Base-by-base conservation (phyloP, 2,888 invertebrate genomes). In the Rhabditophanes sp. region DNA sequence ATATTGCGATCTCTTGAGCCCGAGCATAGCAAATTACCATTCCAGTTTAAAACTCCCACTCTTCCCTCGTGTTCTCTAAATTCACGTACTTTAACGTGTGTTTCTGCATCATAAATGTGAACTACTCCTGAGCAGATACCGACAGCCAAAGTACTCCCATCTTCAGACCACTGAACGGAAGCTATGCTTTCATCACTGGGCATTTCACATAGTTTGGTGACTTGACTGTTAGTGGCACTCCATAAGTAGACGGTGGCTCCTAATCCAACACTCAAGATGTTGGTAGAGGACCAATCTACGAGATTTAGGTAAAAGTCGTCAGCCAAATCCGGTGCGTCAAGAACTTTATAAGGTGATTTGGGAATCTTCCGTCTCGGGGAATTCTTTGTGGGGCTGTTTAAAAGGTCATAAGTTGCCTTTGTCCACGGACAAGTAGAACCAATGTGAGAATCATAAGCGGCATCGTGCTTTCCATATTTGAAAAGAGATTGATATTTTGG, bases 251-350 rank as follows among this genome's bases (percentile, higher is more conserved):
- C 96, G 67, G 90, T 90, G 60, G 84, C 84, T 19, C 88, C 88
- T 14, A 99, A 73, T 0, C 93, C 96, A 3, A 96, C 96, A 66
- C 88, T 85, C 41, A 96, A 76, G 21, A 96, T 85, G 69, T 99
- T 99, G 69, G 87, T 87, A 32, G 88, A 83, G 4, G 90, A 90
- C 96, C 96, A 96, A 68, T 96, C 96, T 21, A 99, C 93, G 43
- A 99, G 75, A 71, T 99, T 96, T 50, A 99, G 71, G 67, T 90
- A 90, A 73, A 96, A 99, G 71, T 99, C 96, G 69, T 99, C 96
- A 70, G 93, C 85, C 14, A 90, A 70, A 68, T 90, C 88, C 3
- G 88, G 88, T 2, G 88, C 88, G 65, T 90, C 88, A 30, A 90
- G 72, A 21, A 88, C 56, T n/a, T 46, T 48, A 11, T n/a, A 37